Evolutionary conservation across 2,888 invertebrate genomes (phyloP).

Genomic region (Drosophila histrio): DNA sequence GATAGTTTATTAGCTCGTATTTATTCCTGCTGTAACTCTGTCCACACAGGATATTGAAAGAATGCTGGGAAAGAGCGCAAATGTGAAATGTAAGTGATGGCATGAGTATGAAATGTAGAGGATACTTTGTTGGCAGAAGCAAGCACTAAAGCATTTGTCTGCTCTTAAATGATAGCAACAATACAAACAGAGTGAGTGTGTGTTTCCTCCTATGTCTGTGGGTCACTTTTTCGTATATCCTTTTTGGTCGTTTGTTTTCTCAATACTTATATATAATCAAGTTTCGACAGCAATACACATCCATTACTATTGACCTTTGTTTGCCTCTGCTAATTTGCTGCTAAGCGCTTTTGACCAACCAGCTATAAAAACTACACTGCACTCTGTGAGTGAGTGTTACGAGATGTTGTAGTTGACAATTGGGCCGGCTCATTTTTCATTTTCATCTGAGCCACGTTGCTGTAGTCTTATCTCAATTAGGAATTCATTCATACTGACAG

Average conservation of each 20-base stretch:
- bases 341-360: constrained; percentile 33
- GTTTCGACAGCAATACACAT: constrained; percentile 40
- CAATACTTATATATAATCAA: constrained; percentile 63
- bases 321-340: constrained; percentile 52
- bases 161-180: constrained; percentile 65
- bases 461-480: constrained; percentile 73
- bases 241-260: constrained; percentile 25
- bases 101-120: constrained; percentile 42
- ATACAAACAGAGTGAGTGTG: neutral
- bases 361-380: constrained; percentile 28
- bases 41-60: constrained; percentile 26
- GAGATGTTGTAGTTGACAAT: constrained; percentile 28
- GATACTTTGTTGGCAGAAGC: constrained; percentile 62
- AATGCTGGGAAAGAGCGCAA: constrained; percentile 17
- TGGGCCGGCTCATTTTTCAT: constrained; percentile 62
- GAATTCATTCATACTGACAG: constrained; percentile 63
- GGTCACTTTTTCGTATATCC: constrained; percentile 37
- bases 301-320: constrained; percentile 29
- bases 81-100: constrained; percentile 33
- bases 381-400: neutral
- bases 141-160: constrained; percentile 69
- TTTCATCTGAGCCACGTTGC: constrained; percentile 42
- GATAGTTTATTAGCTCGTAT: constrained; percentile 7
- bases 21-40: neutral
- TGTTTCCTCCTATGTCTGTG: constrained; percentile 6